A percentile compares a stretch with the other conserved stretches of the same genome.
Evolutionary conservation across 2,888 invertebrate species (phyloP).

Genomic region (Xylophagus ater): DNA sequence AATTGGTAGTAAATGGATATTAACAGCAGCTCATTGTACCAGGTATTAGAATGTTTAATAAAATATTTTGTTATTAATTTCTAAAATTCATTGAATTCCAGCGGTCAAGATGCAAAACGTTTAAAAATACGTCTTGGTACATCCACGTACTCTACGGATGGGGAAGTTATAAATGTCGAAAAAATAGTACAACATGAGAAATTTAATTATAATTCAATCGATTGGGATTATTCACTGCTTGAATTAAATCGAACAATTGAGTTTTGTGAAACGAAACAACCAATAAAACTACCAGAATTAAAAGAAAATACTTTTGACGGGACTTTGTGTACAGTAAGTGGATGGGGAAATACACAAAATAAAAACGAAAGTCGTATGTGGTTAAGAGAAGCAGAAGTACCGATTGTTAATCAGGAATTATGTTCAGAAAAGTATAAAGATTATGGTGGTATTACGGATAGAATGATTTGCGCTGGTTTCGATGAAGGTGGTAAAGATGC

Average conservation of each 20-base stretch:
- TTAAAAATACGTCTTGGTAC: constrained; percentile 45
- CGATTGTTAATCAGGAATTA: constrained; percentile 41
- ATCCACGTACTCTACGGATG: constrained; percentile 40
- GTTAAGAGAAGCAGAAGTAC: constrained; percentile 45
- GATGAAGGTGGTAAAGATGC: constrained; percentile 45
- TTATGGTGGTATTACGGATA: constrained; percentile 39
- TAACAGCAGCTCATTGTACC: constrained; percentile 38
- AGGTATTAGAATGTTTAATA: constrained; percentile 21
- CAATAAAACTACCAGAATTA: constrained; percentile 38
- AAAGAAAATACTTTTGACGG: constrained; percentile 30
- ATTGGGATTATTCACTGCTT: constrained; percentile 48
- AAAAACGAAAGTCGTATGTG: constrained; percentile 27
- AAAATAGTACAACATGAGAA: constrained; percentile 42
- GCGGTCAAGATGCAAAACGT: constrained; percentile 25
- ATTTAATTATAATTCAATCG: constrained; percentile 45
- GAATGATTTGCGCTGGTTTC: constrained; percentile 51
- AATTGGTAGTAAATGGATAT: constrained; percentile 31
- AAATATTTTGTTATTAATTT: background rate
- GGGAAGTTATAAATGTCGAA: constrained; percentile 41
- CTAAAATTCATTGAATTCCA: constrained; percentile 12
- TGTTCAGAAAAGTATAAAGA: constrained; percentile 43
- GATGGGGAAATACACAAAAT: constrained; percentile 36
- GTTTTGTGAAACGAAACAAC: constrained; percentile 39
- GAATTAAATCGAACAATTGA: constrained; percentile 42
- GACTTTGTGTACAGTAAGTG: constrained; percentile 31